phyloP scores from a whole-genome alignment of 2,113 vertebrate species.

The Mesembrinibis cayennensis region DNA sequence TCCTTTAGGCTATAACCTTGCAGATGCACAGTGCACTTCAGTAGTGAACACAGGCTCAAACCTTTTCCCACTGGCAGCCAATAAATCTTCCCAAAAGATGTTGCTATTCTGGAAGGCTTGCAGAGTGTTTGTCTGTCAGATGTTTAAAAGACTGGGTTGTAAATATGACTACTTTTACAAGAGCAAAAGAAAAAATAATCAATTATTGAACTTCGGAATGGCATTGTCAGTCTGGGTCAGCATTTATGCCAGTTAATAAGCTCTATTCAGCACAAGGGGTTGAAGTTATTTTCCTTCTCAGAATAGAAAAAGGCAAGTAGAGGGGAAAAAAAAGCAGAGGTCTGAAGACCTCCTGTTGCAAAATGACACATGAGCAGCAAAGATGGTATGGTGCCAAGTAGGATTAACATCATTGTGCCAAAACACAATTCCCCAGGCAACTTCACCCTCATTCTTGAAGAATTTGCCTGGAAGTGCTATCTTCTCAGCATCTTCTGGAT shows the following conservation, averaged over 20 bases:
- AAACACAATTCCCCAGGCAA: not conserved
- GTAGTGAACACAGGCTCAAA: not conserved
- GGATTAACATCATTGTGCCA: not conserved
- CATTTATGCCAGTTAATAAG: not conserved
- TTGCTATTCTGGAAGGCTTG: not conserved
- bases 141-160: not conserved
- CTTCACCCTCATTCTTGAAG: not conserved
- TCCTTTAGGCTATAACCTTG: not conserved
- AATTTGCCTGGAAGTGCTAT: not conserved
- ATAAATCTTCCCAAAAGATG: not conserved
- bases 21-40: not conserved
- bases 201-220: not conserved
- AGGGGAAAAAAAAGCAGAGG: not conserved
- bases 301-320: not conserved
- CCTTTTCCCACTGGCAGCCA: not conserved
- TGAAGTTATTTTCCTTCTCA: not conserved
- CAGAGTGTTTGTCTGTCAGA: not conserved
- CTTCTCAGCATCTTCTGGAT: not conserved
- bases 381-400: not conserved
- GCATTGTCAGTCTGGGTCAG: not conserved
- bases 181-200: not conserved
- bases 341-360: not conserved
- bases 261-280: not conserved
- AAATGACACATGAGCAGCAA: not conserved
- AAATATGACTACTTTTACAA: not conserved